These are phyloP conservation scores for Enteromius fasciolatus DNA, from an alignment of 2,797 vertebrate genomes.

Conservation along the genomic window DNA sequence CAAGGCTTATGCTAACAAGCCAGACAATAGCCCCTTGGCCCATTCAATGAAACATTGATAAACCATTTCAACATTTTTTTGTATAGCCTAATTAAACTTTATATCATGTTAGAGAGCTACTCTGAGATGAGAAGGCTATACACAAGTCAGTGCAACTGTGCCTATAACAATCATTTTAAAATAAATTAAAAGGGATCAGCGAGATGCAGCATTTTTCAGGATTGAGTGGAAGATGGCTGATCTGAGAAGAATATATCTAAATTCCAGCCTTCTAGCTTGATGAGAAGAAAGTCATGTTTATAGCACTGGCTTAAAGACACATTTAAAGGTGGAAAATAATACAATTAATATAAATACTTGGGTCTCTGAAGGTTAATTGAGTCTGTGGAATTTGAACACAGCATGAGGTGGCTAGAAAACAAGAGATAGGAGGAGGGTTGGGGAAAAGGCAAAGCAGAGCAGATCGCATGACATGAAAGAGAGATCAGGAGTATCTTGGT, in stretches of 20 bases:
- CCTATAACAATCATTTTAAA: neutral
- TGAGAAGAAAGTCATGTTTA: neutral
- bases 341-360: slow-evolving; percentile 1
- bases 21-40: too few relatives aligned
- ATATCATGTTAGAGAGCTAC: neutral
- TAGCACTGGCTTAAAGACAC: neutral
- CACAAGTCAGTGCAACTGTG: neutral
- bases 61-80: neutral
- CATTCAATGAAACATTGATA: neutral
- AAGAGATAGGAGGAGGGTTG: neutral
- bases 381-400: slow-evolving; percentile 39
- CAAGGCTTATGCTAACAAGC: neutral
- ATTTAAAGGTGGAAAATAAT: slow-evolving; percentile 4
- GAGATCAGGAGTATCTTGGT: neutral
- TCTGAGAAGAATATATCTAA: neutral
- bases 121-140: neutral
- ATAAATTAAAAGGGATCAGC: neutral
- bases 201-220: neutral
- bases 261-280: neutral
- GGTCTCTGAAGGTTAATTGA: slow-evolving; percentile 42
- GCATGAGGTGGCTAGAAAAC: slow-evolving; percentile 36
- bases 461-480: slow-evolving; percentile 7
- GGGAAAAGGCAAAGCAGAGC: slow-evolving; percentile 1
- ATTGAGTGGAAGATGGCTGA: neutral
- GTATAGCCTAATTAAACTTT: neutral